Base-by-base conservation (phyloP, 1,140 invertebrate species). In the Subanguina moxae region DNA sequence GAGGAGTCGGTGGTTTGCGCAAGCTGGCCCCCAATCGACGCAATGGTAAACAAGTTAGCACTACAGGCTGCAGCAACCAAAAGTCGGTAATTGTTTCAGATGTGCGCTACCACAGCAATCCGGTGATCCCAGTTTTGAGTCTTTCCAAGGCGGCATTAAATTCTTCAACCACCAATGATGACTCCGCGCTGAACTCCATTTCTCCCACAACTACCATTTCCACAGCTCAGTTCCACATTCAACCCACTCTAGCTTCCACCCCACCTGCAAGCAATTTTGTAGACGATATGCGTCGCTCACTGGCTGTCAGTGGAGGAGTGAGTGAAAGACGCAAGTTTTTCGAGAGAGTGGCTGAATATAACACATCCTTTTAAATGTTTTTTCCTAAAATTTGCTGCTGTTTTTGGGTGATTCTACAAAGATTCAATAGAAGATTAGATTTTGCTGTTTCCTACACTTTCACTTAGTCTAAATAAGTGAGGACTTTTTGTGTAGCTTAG, bases 91-190 rank as follows among this genome's bases (percentile, higher is more conserved):
- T n/a, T n/a, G 21, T 78, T 79, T 25, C 68, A 82, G 78, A 80
- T 68, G 71, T 82, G 38, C 73, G 78, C 11, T 80, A 80, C 59
- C 80, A 82, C 64, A 70, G 65, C 23, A 80, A 82, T 68, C 78
- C 78, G 15, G 64, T 72, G n/a, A 76, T 76, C 45, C 70, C 78
- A 25, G 57, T 67, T n/a, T 46, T 67, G 27, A 21, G 56, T 56
- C 23, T 70, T 68, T 45, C 46, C 30, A 69, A 73, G 3, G 38
- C 58, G 28, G 38, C 38, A 61, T 61, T 61, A 19, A 3, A n/a
- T 21, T 30, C 58, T 5, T 5, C 21, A 9, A 23, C 3, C 28
- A 61, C 58, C 58, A 43, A 61, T 30, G 58, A 32, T 43, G 58
- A 61, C 28, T 30, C n/a, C 21, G 38, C 56, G 38, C 0, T 42